Conservation (phyloP, 2,113 vertebrate species). For the Synchiropus splendidus region DNA sequence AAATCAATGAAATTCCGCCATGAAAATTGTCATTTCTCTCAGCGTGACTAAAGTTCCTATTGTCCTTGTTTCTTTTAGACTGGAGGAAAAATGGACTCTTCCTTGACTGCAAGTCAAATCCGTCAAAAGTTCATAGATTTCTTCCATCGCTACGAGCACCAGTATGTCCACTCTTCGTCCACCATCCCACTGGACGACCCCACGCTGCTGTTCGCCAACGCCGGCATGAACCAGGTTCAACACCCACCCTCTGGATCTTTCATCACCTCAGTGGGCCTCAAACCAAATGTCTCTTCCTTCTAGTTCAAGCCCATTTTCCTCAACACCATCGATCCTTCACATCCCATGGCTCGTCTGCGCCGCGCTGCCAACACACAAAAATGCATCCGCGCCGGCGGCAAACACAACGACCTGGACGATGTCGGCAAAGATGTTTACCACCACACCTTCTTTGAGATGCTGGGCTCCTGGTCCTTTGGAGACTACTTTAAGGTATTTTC, state of each 20-base stretch:
- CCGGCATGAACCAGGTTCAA: slow-evolving; percentile 94
- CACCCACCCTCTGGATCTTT: rapidly evolving
- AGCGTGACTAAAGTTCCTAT: slow-evolving; percentile 3
- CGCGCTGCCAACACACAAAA: slow-evolving; percentile 96
- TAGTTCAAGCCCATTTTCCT: slow-evolving; percentile 98
- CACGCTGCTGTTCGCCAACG: slow-evolving; percentile 93
- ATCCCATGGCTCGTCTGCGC: slow-evolving; percentile 83
- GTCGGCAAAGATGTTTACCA: slow-evolving; percentile 99
- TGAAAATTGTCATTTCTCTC: not conserved
- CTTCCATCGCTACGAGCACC: slow-evolving; percentile 78
- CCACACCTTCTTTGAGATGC: slow-evolving; percentile 98
- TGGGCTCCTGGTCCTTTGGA: slow-evolving; percentile 98
- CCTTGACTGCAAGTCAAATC: slow-evolving; percentile 79
- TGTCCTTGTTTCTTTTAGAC: slow-evolving; percentile 16
- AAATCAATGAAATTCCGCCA: not conserved
- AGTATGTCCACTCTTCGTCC: slow-evolving; percentile 90
- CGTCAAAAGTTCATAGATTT: slow-evolving; percentile 89
- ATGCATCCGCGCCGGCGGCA: slow-evolving; percentile 93
- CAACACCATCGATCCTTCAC: slow-evolving; percentile 93
- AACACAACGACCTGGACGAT: slow-evolving; percentile 94
- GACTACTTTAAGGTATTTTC: slow-evolving; percentile 92
- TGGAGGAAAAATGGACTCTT: slow-evolving; percentile 72
- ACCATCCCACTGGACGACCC: slow-evolving; percentile 90
- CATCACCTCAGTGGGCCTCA: not conserved
- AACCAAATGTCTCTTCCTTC: not conserved